Evolutionary conservation across 2,113 vertebrate species (phyloP).

Genomic region (Athene noctua): DNA sequence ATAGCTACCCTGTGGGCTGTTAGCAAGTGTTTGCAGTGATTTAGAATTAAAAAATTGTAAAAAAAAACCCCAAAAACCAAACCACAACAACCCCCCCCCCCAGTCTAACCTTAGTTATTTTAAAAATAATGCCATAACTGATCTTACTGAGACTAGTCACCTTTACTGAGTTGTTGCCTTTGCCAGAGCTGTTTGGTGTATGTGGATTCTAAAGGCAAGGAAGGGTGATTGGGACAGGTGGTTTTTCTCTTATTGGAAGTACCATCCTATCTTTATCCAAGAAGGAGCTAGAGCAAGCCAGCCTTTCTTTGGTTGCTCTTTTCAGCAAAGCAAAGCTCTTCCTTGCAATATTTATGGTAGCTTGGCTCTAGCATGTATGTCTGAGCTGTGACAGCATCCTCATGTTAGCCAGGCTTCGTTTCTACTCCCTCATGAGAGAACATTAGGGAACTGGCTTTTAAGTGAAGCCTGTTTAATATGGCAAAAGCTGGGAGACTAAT

Average conservation of each 20-base stretch:
- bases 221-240: not conserved
- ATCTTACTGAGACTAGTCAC: not conserved
- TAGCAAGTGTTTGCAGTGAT: slow-evolving; percentile 14
- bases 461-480: slow-evolving; percentile 33
- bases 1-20: slow-evolving; percentile 2
- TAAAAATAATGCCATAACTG: not conserved
- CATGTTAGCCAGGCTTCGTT: not conserved
- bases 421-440: not conserved
- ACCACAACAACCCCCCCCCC: not conserved
- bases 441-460: not conserved
- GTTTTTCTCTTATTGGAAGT: slow-evolving; percentile 13
- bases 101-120: not conserved
- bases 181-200: not conserved
- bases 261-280: not conserved
- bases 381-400: slow-evolving; percentile 39
- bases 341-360: slow-evolving; percentile 32
- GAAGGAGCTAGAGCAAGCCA: not conserved
- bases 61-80: not conserved
- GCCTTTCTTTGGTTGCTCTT: slow-evolving; percentile 19
- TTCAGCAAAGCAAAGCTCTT: slow-evolving; percentile 19
- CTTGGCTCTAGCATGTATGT: not conserved
- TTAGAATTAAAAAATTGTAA: not conserved
- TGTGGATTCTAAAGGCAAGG: not conserved
- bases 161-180: not conserved
- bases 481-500: slow-evolving; percentile 31